Base-by-base conservation (phyloP, 2,113 vertebrate species). In the Vidua macroura region DNA sequence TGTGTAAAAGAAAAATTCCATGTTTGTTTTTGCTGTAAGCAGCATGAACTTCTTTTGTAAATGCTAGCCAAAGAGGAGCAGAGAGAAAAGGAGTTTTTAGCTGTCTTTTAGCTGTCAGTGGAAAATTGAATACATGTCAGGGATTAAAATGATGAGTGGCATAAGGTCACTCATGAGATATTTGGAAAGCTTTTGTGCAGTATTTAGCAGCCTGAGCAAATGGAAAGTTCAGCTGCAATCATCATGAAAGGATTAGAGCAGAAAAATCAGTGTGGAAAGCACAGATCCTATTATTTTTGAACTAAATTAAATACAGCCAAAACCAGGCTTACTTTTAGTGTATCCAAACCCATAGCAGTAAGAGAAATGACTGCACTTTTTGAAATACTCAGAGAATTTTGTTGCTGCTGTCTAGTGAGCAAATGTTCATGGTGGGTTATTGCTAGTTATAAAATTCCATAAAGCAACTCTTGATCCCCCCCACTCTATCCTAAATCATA, bases 91-190 rank as follows among this genome's bases (percentile, higher is more conserved):
- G 18, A 73, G 15, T 77, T 92, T 46, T 66, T 87, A 35, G 35
- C 35, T 95, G 84, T 91, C 78, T 48, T 91, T 88, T 56, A 73
- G 76, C 70, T 96, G 83, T 95, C 60, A 64, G 46, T 91, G 84
- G 84, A 94, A 95, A 96, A 93, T 72, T 58, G 90, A 96, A 90
- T 94, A 41, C 53, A 59, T 88, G 49, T 95, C 87, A 88, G 79
- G 68, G 85, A 90, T 94, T 95, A 88, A 96, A 95, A 93, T 76
- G 68, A 94, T 39, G 69, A 92, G 68, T 83, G 92, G 52, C 92
- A 72, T 80, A 96, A 95, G 94, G 89, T 92, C 80, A 88, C 70
- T 68, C 39, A 73, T 77, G 70, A 93, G 81, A 51, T 92, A 96
- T 80, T 87, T 94, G 83, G 84, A 94, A 92, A 84, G 83, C 78